Evolutionary conservation across 2,113 vertebrate species (phyloP), one percentile per base, ranked within the genome.

Genomic region (Calypte anna): DNA sequence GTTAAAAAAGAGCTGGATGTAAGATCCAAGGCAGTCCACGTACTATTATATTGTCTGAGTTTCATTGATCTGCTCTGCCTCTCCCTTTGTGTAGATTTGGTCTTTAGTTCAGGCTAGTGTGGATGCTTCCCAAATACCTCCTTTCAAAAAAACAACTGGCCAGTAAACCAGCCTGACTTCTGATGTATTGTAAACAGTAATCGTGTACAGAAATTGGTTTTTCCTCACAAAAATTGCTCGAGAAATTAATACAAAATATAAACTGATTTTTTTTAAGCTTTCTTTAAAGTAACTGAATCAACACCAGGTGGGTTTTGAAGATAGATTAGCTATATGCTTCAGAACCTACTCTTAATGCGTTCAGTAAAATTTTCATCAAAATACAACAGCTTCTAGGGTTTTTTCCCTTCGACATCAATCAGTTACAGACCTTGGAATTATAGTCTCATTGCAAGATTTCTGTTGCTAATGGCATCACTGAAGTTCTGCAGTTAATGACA

Each of bases 341-440:
- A 94, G 78, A 94, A 93, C 78, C 57, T 93, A 44, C 64, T 94
- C 66, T 90, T 30, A 93, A 92, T 90, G 28, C 30, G 18, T 96
- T 96, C 67, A 38, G 66, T 74, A 88, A 74, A 74, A 59, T 64
- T 95, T 94, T 93, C 96, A 82, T 75, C 68, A 93, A 93, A 97
- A 94, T 85, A 63, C 20, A 94, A 75, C 73, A 23, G 10, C 63
- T 95, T 30, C 82, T 36, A 48, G 20, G 6, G 40, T 40, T 63
- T 79, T 85, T 86, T 90, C 69, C 11, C 11, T 33, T 27, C 92
- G 81, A 66, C 40, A 61, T 94, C 91, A 94, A 91, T 93, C 73
- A 90, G 81, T 69, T 55, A 72, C 14, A 67, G 28, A 87, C 83
- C 61, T 80, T 76, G 61, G 81, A 91, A 76, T 69, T 83, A 25